Base-by-base conservation (phyloP, 2,888 invertebrate genomes). In the Agrenia bidenticulata region DNA sequence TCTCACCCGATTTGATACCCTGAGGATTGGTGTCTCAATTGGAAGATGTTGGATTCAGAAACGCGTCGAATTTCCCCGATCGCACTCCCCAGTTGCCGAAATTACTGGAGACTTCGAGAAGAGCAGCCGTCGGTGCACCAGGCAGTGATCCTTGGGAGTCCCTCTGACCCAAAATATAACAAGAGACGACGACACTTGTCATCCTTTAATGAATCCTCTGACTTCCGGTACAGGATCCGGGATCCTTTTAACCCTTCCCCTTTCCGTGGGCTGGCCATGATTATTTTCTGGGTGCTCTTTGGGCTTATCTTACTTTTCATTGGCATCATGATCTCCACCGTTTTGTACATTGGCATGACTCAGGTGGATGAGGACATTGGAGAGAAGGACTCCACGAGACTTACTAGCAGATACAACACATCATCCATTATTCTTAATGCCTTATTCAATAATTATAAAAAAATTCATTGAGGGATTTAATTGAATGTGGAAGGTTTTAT, bases 281-380 rank as follows among this genome's bases (percentile, higher is more conserved):
- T 64, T n/a, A 63, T 56, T 0, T 69, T 69, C 41, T 69, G 69
- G 69, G 50, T 66, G 13, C 32, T 63, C 21, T 69, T 69, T 53
- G 37, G 57, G 4, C 63, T 66, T 11, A 69, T 64, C 17, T 61
- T 69, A 23, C 26, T 64, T 11, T 32, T 66, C 13, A 56, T 69
- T 19, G 13, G 45, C 9, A 54, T 63, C 5, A 41, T 69, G 2
- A 56, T 69, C 5, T 13, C 24, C 11, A 24, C 49, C 7, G 15
- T 58, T 11, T 15, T 58, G 15, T 58, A 45, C 9, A n/a, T 45
- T 26, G 58, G 56, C 2, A 41, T 19, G 39, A 21, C 19, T 15
- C 54, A 24, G 32, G n/a, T n/a, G n/a, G 27, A 27, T 13, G 5
- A 15, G 39, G 9, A 39, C 9, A 39, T 39, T 7, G 9, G 39